A percentile compares a stretch with the other conserved stretches of the same genome.
Evolutionary conservation across 2,888 invertebrate genomes (phyloP).

Genomic region (Campaea margaritaria): DNA sequence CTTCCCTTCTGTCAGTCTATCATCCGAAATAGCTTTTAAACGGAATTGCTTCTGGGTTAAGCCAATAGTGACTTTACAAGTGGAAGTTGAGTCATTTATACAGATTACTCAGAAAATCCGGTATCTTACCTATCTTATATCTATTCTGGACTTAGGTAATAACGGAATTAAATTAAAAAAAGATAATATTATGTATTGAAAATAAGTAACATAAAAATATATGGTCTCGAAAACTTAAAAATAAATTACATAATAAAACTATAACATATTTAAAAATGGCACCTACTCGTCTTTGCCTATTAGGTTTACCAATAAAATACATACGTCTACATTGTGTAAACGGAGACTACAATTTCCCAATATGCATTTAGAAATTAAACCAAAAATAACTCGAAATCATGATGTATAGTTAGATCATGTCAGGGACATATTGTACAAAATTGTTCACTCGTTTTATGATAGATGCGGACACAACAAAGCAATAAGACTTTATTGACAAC

Average conservation of each 20-base stretch:
- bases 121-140: no score
- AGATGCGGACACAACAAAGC: slow-evolving; percentile 20
- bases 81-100: slow-evolving; percentile 1
- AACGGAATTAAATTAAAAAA: no score
- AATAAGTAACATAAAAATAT: no score
- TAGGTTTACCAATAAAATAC: no score
- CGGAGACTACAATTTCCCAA: no score
- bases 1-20: not conserved
- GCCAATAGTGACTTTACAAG: not conserved
- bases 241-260: no score
- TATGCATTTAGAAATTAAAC: not conserved
- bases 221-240: no score
- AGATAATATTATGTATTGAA: no score
- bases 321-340: no score
- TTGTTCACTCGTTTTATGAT: slow-evolving; percentile 20
- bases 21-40: not conserved
- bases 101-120: not conserved
- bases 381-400: not conserved
- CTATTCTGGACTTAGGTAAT: no score
- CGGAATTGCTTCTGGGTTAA: not conserved
- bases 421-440: slow-evolving; percentile 16
- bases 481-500: slow-evolving; percentile 43
- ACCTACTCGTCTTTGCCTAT: no score
- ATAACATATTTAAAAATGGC: no score
- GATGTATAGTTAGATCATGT: not conserved